phyloP scores from a whole-genome alignment of 2,888 invertebrate species.

The Zele albiditarsus region DNA sequence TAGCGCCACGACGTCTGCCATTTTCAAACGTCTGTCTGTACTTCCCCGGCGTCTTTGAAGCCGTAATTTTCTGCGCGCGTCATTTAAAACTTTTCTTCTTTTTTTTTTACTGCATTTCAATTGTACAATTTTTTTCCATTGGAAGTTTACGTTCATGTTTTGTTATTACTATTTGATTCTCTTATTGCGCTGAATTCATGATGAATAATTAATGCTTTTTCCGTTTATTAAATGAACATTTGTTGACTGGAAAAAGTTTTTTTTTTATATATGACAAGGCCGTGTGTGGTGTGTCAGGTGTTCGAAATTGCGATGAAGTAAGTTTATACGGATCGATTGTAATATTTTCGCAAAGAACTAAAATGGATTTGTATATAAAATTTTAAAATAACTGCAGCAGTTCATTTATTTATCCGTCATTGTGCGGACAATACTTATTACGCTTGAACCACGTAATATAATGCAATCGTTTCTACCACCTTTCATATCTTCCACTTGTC shows the following conservation, averaged over 20 bases:
- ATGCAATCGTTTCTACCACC: too few relatives aligned
- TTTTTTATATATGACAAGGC: neutral
- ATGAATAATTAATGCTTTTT: neutral
- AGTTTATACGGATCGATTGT: neutral
- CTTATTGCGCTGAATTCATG: neutral
- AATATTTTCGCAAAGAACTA: neutral
- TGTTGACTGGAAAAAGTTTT: neutral
- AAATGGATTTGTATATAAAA: neutral
- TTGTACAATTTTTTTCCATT: neutral
- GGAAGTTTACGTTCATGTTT: neutral
- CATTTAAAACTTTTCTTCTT: conserved; percentile 16
- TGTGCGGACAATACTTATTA: neutral
- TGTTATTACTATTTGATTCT: neutral
- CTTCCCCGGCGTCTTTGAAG: neutral
- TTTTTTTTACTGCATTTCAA: neutral
- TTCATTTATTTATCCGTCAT: neutral
- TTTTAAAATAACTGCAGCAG: neutral
- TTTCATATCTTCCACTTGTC: too few relatives aligned
- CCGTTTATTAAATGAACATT: neutral
- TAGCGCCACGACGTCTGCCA: conserved; percentile 34
- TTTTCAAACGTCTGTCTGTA: conserved; percentile 22
- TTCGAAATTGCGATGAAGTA: neutral
- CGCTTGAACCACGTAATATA: neutral
- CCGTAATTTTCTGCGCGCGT: conserved; percentile 14
- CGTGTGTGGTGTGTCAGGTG: neutral